phyloP scores from a whole-genome alignment of 2,113 vertebrate species.

The Alectura lathami region DNA sequence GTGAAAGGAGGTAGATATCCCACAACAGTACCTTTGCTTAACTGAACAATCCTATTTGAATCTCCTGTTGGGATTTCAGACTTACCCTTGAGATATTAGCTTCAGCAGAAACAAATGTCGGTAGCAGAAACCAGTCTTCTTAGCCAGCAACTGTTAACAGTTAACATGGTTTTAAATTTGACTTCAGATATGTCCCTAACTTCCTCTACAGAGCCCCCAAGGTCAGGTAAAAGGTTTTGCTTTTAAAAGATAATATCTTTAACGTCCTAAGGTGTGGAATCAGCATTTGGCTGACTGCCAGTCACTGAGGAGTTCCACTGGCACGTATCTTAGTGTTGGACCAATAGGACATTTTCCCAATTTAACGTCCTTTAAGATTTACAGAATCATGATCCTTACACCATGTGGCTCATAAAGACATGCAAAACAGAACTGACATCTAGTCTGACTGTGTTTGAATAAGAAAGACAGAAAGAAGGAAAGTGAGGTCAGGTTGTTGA shows the following conservation, averaged over 20 bases:
- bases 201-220: neutral
- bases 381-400: neutral
- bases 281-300: neutral
- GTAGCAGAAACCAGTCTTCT: neutral
- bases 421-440: neutral
- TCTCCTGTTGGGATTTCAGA: neutral
- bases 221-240: neutral
- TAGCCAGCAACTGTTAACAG: neutral
- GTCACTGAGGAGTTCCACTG: neutral
- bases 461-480: neutral
- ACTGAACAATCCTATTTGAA: neutral
- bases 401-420: neutral
- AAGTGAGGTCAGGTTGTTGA: neutral
- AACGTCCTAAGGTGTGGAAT: neutral
- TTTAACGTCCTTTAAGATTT: neutral
- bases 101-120: neutral
- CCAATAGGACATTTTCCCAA: neutral
- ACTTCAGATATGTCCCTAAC: neutral
- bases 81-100: neutral
- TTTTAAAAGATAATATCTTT: neutral
- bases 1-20: neutral
- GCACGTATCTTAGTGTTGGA: neutral
- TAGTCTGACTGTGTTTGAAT: neutral
- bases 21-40: neutral
- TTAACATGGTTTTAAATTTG: neutral